Base-by-base conservation (phyloP, 1,140 invertebrate species). In the Melanaphis sacchari region DNA sequence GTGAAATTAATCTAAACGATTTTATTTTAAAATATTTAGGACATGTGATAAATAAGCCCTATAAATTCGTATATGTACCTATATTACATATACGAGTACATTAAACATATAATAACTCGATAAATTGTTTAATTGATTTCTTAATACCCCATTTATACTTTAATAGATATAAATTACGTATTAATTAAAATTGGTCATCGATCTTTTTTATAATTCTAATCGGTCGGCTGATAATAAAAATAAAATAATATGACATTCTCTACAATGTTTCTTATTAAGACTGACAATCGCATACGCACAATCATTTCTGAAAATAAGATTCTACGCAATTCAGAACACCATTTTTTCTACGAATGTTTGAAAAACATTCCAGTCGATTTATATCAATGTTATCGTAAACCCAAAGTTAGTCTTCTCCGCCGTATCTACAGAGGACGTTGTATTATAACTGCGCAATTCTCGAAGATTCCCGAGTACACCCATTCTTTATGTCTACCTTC, bases 161-260 rank as follows among this genome's bases (percentile, higher is more conserved):
- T 93, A 93, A 93, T 84, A 85, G 76, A 87, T 93, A 93, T 81
- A 40, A 93, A 93, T 92, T 3, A 76, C 40, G n/a, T 76, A 93
- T 54, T 88, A 88, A 81, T 84, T 93, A 24, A 91, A 38, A 41
- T 38, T 40, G 49, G 41, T 40, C 49, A 82, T 84, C n/a, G 11
- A 82, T 85, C 41, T 49, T 89, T 93, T 52, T 82, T 82, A 36
- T 46, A 26, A 49, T 46, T 52, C 18, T 84, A n/a, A 82, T 81
- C 41, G 59, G 54, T 21, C 46, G 52, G 36, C 52, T 41, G 40
- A 85, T 76, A n/a, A 11, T 24, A 43, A 41, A 91, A 76, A 91
- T 36, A 76, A 82, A 91, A 81, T 31, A 36, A 36, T 31, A 52
- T 9, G 26, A 59, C 24, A 90, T 88, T n/a, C 49, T 49, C 2